phyloP scores from a whole-genome alignment of 2,797 vertebrate species.

The Aratinga solstitialis region DNA sequence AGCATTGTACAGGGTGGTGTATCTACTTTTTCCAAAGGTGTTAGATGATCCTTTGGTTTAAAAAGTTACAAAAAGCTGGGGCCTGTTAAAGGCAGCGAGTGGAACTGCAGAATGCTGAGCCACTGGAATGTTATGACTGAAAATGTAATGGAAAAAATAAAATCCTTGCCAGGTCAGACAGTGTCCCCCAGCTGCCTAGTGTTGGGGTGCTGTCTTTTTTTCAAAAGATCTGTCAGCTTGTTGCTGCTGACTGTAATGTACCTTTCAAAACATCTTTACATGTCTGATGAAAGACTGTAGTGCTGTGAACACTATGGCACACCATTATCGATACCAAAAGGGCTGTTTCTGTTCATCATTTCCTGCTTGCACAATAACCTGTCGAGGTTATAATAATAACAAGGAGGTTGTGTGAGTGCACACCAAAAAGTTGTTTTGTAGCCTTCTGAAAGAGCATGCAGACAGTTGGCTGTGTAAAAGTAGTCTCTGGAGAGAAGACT shows the following conservation, averaged over 20 bases:
- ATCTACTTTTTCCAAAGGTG: neutral
- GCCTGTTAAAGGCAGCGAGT: neutral
- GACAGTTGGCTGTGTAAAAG: neutral
- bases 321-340: neutral
- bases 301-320: neutral
- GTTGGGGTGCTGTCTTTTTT: neutral
- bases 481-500: neutral
- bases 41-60: neutral
- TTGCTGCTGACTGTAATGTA: neutral
- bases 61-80: neutral
- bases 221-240: neutral
- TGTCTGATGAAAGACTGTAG: neutral
- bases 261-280: neutral
- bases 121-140: neutral
- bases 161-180: neutral
- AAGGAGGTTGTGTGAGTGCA: neutral
- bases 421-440: neutral
- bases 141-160: neutral
- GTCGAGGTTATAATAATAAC: too few species aligned
- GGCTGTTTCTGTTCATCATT: neutral
- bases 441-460: neutral
- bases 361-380: neutral
- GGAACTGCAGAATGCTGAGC: neutral
- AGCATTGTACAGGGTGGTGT: neutral
- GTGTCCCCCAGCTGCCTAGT: neutral